A percentile compares a stretch with the other conserved stretches of the same genome.
phyloP scores from a whole-genome alignment of 2,888 invertebrate genomes.

The Agrypnus murinus region DNA sequence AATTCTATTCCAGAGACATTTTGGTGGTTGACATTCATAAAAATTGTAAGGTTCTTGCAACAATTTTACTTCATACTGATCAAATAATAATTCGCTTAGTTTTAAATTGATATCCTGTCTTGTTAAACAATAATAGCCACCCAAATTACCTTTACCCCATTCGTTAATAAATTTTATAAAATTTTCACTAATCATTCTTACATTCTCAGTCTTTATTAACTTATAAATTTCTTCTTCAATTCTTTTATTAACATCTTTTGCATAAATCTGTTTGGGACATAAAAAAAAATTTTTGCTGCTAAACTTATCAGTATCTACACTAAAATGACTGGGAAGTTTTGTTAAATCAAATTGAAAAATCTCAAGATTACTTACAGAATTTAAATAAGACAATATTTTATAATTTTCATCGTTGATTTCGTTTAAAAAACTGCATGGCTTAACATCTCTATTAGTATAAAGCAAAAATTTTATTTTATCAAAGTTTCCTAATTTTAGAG shows the following conservation, averaged over 20 bases:
- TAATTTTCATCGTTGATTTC: neutral
- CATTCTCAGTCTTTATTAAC: neutral
- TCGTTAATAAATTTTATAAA: neutral
- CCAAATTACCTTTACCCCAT: constrained; percentile 1
- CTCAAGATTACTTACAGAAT: neutral
- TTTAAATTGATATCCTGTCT: neutral
- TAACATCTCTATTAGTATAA: neutral
- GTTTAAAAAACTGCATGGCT: neutral
- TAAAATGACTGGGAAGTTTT: neutral
- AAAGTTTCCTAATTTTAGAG: neutral
- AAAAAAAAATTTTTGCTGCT: neutral
- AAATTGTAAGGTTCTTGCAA: neutral
- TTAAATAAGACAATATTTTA: neutral
- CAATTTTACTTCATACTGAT: neutral
- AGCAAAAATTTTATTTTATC: neutral
- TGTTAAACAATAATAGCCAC: neutral
- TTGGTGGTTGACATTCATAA: neutral
- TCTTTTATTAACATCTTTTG: neutral
- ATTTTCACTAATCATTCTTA: neutral
- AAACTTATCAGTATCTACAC: neutral
- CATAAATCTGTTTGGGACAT: neutral
- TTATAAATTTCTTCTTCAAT: neutral
- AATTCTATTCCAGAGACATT: neutral
- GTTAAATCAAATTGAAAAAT: neutral
- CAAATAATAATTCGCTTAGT: neutral